phyloP scores from a whole-genome alignment of 2,797 vertebrate genomes.

The Spondyliosoma cantharus region DNA sequence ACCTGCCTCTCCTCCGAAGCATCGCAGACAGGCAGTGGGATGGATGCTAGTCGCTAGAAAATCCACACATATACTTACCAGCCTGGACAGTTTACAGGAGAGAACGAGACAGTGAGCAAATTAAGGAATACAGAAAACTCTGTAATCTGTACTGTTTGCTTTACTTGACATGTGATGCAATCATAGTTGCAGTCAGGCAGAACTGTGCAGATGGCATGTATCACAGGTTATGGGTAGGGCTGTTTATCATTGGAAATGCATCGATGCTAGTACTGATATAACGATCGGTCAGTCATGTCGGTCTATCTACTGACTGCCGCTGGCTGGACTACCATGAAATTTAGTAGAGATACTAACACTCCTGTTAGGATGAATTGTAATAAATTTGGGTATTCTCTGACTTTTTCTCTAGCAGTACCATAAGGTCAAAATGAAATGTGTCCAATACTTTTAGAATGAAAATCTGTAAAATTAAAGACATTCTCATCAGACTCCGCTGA shows the following conservation, averaged over 20 bases:
- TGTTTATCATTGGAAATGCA: conserved; percentile 10
- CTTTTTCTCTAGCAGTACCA: not conserved
- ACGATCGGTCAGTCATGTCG: not conserved
- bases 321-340: not conserved
- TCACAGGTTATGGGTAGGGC: not conserved
- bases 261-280: not conserved
- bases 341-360: not conserved
- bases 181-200: not conserved
- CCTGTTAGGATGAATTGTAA: not conserved
- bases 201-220: conserved; percentile 22
- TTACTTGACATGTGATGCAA: conserved; percentile 22
- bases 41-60: conserved; percentile 26
- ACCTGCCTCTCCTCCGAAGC: conserved; percentile 58
- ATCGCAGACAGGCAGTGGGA: conserved; percentile 25
- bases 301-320: not conserved
- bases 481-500: not conserved
- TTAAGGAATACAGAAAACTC: not conserved
- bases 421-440: not conserved
- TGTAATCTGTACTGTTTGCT: conserved; percentile 3
- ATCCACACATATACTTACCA: conserved; percentile 23
- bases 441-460: not conserved
- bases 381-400: not conserved
- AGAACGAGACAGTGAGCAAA: not conserved
- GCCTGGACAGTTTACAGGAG: not conserved
- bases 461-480: not conserved